Conservation (phyloP, 2,797 vertebrate genomes). For the Hyperoplus immaculatus region DNA sequence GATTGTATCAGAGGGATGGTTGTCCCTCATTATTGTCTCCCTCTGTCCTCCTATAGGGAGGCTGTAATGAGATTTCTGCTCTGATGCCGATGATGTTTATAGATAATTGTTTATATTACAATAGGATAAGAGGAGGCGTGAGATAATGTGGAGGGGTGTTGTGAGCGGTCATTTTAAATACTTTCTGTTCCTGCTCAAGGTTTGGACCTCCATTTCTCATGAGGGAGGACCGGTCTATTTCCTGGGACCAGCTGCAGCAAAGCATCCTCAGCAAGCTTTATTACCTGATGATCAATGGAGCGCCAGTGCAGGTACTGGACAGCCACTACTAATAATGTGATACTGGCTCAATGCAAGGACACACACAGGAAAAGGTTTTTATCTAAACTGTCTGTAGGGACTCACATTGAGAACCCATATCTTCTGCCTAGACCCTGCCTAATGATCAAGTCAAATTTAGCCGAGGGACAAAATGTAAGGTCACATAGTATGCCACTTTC, state of each 20-base stretch:
- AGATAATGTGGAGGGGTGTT: background rate
- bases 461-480: background rate
- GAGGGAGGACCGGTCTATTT: conserved; percentile 90
- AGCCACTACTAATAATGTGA: background rate
- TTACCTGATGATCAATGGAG: conserved; percentile 91
- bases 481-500: too few species aligned
- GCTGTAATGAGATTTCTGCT: conserved; percentile 48
- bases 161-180: background rate
- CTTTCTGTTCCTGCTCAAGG: conserved; percentile 75
- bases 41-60: conserved; percentile 23
- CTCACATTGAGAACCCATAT: conserved; percentile 7
- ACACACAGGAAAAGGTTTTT: background rate
- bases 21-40: conserved; percentile 38
- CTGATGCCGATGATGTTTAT: conserved; percentile 27
- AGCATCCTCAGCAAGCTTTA: conserved; percentile 92
- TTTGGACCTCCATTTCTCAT: conserved; percentile 95
- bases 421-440: background rate
- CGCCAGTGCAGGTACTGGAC: conserved; percentile 85
- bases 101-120: conserved; percentile 42
- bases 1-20: conserved; percentile 25
- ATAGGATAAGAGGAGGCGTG: conserved; percentile 1
- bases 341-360: background rate
- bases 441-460: background rate
- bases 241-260: conserved; percentile 95
- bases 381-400: background rate